A percentile compares a stretch with the other conserved stretches of the same genome.
phyloP scores from a whole-genome alignment of 2,888 invertebrate species.

The Drosophila kokeensis region DNA sequence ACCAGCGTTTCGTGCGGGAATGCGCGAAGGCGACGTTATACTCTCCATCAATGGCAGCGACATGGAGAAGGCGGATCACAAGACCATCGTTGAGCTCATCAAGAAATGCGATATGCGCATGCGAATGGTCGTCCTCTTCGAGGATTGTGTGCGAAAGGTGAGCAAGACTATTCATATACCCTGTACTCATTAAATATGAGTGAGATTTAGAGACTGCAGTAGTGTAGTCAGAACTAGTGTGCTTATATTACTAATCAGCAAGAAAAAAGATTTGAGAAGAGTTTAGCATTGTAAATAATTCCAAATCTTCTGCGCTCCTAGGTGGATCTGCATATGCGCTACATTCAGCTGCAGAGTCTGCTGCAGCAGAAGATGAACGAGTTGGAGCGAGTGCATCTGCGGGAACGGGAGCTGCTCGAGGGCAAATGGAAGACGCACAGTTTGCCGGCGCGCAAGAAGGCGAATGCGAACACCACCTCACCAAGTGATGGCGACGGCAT shows the following conservation, averaged over 20 bases:
- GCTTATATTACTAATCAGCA: neutral
- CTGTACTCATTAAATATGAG: neutral
- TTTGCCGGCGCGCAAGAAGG: conserved; percentile 93
- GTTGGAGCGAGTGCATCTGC: conserved; percentile 91
- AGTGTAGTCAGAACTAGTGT: no score
- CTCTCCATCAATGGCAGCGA: conserved; percentile 97
- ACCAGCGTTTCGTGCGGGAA: conserved; percentile 95
- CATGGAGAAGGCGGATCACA: conserved; percentile 97
- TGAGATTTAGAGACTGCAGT: neutral
- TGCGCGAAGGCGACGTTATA: conserved; percentile 98
- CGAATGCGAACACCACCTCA: conserved; percentile 87
- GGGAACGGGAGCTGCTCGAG: conserved; percentile 93
- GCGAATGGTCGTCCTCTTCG: conserved; percentile 98
- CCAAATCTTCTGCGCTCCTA: conserved; percentile 17
- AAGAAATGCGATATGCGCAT: conserved; percentile 95
- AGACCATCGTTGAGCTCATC: conserved; percentile 95
- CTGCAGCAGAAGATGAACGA: conserved; percentile 94
- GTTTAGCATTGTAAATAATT: neutral
- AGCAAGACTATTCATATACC: conserved; percentile 2
- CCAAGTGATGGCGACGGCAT: conserved; percentile 85
- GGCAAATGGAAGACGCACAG: conserved; percentile 96
- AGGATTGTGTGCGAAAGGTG: conserved; percentile 97
- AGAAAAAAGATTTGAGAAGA: neutral
- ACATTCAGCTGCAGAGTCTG: conserved; percentile 94
- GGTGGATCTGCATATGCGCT: conserved; percentile 95